Base-by-base conservation (phyloP, 2,113 vertebrate species). In the Corythoichthys intestinalis region DNA sequence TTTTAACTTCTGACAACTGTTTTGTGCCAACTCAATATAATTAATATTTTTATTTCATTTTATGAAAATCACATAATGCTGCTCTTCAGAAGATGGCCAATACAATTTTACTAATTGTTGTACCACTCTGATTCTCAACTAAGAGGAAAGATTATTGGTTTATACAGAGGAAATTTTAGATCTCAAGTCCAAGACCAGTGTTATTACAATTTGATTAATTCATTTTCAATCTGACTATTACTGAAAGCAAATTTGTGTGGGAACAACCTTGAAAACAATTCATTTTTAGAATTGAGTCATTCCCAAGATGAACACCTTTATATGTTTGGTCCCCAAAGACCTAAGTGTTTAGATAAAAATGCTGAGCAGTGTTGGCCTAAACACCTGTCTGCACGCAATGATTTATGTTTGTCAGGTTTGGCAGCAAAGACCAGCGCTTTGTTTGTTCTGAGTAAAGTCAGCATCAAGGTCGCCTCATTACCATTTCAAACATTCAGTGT, bases 331-430 rank as follows among this genome's bases (percentile, higher is more conserved):
- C 4, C 53, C 37, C 13, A 17, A 54, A 34, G 7, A 61, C 48
- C 17, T 54, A 46, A 47, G 57, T 58, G 34, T 62, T 73, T 28
- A 38, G 56, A 73, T 71, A 50, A 38, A 63, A 53, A n/a, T 17
- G 17, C 56, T 58, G 67, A 50, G 37, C 54, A 65, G 61, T 20
- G 47, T 60, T 54, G 48, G 49, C 17, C 35, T 60, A 67, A 76
- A 69, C 6, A 71, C 15, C 6, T 20, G 1, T 60, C 41, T 67
- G 34, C 41, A 38, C 41, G 37, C 47, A 44, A 13, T 60, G 73
- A 67, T 66, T 75, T 56, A 57, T 46, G 41, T 73, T 77, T 65
- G 49, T 73, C 54, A 70, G 54, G 70, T 75, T 73, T 75, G 67
- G 71, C 48, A 68, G 61, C 58, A 67, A 72, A 65, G 49, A 39